Conservation (phyloP, 1,140 invertebrate species). For the Cyrtorhinus lividipennis region DNA sequence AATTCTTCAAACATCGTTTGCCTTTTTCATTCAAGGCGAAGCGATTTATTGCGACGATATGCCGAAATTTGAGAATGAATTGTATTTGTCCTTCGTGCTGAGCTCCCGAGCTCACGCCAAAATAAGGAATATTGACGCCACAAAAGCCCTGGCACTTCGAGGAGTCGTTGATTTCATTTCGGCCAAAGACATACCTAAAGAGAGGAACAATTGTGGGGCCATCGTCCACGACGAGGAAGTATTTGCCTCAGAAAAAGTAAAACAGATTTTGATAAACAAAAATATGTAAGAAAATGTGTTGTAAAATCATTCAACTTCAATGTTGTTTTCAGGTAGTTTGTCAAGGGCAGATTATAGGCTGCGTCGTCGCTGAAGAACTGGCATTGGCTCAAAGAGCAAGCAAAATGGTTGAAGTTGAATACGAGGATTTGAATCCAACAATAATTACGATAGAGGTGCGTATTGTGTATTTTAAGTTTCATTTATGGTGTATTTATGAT, state of each 20-base stretch:
- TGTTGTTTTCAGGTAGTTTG: conserved; percentile 41
- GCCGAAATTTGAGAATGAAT: conserved; percentile 50
- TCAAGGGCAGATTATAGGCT: conserved; percentile 64
- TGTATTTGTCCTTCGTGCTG: conserved; percentile 60
- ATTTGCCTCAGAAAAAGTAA: conserved; percentile 47
- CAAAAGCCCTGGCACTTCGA: conserved; percentile 48
- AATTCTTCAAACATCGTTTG: not conserved
- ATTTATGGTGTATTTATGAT: too few species aligned
- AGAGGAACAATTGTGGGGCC: conserved; percentile 46
- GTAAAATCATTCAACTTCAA: not conserved
- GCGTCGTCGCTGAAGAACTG: conserved; percentile 57
- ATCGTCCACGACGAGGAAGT: conserved; percentile 64
- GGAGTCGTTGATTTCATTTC: conserved; percentile 62
- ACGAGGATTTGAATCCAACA: conserved; percentile 55
- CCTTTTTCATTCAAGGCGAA: conserved; percentile 43
- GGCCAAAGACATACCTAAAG: conserved; percentile 49
- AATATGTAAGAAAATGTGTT: not conserved
- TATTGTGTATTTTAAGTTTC: too few species aligned
- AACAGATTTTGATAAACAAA: not conserved
- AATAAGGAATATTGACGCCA: conserved; percentile 58
- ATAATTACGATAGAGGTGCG: conserved; percentile 65
- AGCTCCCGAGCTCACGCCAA: conserved; percentile 68
- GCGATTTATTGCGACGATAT: conserved; percentile 86
- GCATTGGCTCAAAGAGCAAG: conserved; percentile 56
- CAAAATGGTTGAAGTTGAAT: conserved; percentile 53